Conservation (phyloP, 2,888 invertebrate genomes). For the Noctua fimbriata region DNA sequence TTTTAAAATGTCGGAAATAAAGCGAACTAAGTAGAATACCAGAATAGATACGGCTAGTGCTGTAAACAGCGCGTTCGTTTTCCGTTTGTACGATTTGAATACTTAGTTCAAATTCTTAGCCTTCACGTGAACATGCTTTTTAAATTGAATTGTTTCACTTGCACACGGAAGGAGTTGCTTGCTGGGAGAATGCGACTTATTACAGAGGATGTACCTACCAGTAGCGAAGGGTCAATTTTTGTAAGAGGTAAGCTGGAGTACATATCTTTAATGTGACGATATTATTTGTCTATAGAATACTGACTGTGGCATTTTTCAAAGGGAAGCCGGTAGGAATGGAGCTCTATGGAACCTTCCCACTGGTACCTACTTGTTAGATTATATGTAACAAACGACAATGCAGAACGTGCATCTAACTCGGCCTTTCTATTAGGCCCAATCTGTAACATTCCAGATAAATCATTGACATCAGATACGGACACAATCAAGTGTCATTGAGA, state of each 20-base stretch:
- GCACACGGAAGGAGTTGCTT: conserved; percentile 48
- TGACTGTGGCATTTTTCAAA: too few relatives aligned
- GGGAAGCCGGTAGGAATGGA: too few relatives aligned
- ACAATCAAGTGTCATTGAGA: conserved; percentile 47
- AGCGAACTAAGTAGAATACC: conserved; percentile 40
- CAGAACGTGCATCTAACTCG: conserved; percentile 6
- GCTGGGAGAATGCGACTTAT: conserved; percentile 12
- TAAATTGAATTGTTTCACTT: conserved; percentile 74
- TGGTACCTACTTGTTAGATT: too few relatives aligned
- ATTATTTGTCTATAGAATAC: too few relatives aligned
- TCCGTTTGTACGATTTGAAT: conserved; percentile 65
- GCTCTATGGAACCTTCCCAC: too few relatives aligned
- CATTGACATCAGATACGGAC: conserved; percentile 45
- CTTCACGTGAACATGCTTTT: conserved; percentile 68
- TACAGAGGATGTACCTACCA: neutral
- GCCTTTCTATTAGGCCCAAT: conserved; percentile 19
- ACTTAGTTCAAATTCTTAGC: conserved; percentile 70
- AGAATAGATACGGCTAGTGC: conserved; percentile 35
- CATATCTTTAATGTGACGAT: too few relatives aligned
- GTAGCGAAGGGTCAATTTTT: too few relatives aligned
- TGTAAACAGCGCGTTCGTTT: conserved; percentile 53
- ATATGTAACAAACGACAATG: neutral
- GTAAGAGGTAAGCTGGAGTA: too few relatives aligned
- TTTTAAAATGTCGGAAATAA: conserved; percentile 47
- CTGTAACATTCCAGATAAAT: conserved; percentile 47